Conservation (phyloP, 2,797 vertebrate genomes). For the Siniperca scherzeri region DNA sequence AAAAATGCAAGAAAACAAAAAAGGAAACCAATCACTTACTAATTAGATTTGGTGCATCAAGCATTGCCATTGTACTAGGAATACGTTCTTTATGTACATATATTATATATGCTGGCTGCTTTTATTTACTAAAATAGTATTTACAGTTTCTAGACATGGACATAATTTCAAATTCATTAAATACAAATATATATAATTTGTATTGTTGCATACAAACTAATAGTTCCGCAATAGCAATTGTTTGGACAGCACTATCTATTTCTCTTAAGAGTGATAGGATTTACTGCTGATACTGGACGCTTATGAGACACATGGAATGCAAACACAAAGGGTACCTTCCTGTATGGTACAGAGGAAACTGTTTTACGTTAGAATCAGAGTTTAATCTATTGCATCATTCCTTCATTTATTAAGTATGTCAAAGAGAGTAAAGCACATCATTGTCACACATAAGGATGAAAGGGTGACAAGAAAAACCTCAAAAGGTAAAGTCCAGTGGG, state of each 20-base stretch:
- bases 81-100: conserved; percentile 70
- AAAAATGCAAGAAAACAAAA: conserved; percentile 76
- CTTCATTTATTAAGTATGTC: conserved; percentile 68
- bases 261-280: conserved; percentile 61
- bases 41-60: conserved; percentile 69
- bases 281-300: conserved; percentile 52
- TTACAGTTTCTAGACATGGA: conserved; percentile 80
- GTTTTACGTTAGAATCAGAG: conserved; percentile 67
- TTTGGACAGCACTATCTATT: conserved; percentile 65
- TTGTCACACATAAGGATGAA: conserved; percentile 69
- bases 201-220: conserved; percentile 81
- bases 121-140: conserved; percentile 86
- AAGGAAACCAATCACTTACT: conserved; percentile 60
- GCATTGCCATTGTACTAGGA: conserved; percentile 70
- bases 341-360: conserved; percentile 59
- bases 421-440: conserved; percentile 74
- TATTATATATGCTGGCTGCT: conserved; percentile 63
- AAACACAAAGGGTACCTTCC: conserved; percentile 56
- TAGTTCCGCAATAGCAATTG: conserved; percentile 58
- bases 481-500: conserved; percentile 64
- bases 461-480: conserved; percentile 56
- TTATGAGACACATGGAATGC: conserved; percentile 66
- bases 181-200: conserved; percentile 83
- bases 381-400: conserved; percentile 75
- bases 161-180: conserved; percentile 72